phyloP scores from a whole-genome alignment of 1,140 invertebrate species.

The Sweltsa coloradensis region DNA sequence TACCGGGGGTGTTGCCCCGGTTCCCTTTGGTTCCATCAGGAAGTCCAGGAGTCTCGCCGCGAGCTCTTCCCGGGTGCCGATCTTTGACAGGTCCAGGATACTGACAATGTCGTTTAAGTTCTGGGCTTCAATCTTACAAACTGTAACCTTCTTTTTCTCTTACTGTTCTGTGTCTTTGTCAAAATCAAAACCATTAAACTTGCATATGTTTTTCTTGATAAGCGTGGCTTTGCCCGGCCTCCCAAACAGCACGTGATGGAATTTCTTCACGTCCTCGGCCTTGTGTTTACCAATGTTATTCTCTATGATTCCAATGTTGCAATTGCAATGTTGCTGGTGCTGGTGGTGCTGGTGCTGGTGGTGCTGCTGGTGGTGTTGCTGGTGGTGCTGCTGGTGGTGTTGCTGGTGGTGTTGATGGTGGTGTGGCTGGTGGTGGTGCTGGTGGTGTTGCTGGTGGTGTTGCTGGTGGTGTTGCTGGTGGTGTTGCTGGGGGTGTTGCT shows the following conservation, averaged over 20 bases:
- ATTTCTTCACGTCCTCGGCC: constrained; percentile 12
- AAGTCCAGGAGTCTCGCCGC: constrained; percentile 35
- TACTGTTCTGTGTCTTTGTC: constrained; percentile 48
- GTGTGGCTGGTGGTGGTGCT: too few species aligned
- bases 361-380: too few species aligned
- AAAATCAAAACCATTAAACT: constrained; percentile 56
- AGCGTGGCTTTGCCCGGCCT: constrained; percentile 35
- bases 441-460: too few species aligned
- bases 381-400: too few species aligned
- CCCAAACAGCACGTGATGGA: constrained; percentile 13
- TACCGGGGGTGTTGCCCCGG: constrained; percentile 16
- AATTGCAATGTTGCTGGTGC: too few species aligned
- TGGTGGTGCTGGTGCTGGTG: too few species aligned
- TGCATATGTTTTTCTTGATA: constrained; percentile 52
- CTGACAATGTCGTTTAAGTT: constrained; percentile 46
- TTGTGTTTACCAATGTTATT: too few species aligned
- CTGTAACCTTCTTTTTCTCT: constrained; percentile 38
- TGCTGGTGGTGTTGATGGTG: too few species aligned
- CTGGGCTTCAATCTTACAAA: constrained; percentile 36
- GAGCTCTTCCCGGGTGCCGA: constrained; percentile 38
- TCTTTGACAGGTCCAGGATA: constrained; percentile 48
- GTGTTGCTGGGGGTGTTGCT: too few species aligned
- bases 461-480: too few species aligned
- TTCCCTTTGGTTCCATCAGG: constrained; percentile 36
- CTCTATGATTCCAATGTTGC: too few species aligned